phyloP scores from a whole-genome alignment of 2,888 invertebrate genomes.

The Drosophila robusta region DNA sequence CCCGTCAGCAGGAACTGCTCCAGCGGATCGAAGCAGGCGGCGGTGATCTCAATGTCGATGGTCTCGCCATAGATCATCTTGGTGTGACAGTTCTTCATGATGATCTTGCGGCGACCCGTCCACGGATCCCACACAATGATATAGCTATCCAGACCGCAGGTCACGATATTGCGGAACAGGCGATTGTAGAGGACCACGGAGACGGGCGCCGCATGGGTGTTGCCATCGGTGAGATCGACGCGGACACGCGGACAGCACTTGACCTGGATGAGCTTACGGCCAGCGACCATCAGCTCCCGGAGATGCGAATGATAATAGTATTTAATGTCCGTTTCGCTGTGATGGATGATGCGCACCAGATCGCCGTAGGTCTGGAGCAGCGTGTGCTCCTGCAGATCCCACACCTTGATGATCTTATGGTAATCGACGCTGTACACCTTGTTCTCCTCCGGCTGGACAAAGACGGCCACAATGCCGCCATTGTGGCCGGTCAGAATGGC shows the following conservation, averaged over 20 bases:
- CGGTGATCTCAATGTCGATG: slow-evolving; percentile 83
- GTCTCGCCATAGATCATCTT: slow-evolving; percentile 88
- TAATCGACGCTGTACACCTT: slow-evolving; percentile 90
- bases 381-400: slow-evolving; percentile 89
- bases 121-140: slow-evolving; percentile 93
- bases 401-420: slow-evolving; percentile 90
- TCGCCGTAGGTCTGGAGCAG: slow-evolving; percentile 90
- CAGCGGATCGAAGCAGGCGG: slow-evolving; percentile 88
- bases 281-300: slow-evolving; percentile 89
- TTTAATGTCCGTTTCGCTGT: slow-evolving; percentile 87
- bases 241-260: slow-evolving; percentile 89
- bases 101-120: slow-evolving; percentile 88
- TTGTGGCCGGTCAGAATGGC: slow-evolving; percentile 89
- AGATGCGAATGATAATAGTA: slow-evolving; percentile 89
- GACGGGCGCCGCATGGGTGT: slow-evolving; percentile 89
- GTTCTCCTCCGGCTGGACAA: slow-evolving; percentile 88
- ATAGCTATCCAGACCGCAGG: slow-evolving; percentile 91
- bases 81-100: slow-evolving; percentile 90
- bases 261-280: slow-evolving; percentile 88
- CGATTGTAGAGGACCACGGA: slow-evolving; percentile 91
- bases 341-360: slow-evolving; percentile 87
- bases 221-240: slow-evolving; percentile 90
- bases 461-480: slow-evolving; percentile 88
- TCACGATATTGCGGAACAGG: slow-evolving; percentile 90
- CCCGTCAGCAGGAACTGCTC: slow-evolving; percentile 91